Evolutionary conservation across 92 coral and sea anemone species (phyloP), one percentile per base, ranked within the genome.

Genomic region (Parazoanthus swiftii): DNA sequence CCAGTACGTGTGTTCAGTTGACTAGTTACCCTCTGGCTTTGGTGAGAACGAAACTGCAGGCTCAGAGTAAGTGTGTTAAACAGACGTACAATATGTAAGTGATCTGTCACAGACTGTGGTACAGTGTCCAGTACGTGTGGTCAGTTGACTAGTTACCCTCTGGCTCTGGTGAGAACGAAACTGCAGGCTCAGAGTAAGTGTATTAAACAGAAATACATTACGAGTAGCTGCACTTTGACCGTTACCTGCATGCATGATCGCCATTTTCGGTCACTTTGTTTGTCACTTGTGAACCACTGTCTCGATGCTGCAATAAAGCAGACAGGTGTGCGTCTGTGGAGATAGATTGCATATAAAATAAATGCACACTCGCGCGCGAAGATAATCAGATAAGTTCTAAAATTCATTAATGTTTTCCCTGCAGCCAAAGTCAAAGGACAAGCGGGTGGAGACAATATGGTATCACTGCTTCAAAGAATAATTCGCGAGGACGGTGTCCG

Each of bases 1-100:
- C 99, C 26, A 97, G 99, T 86, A 97, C 99, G 8, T 97, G 99
- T 89, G 99, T 98, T 75, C 99, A 97, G 87, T 86, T 97, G 29
- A 98, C 99, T 20, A 97, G 99, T 58, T 97, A 97, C 73, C 99
- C 99, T 4, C 86, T 97, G 39, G 94, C 99, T 59, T 88, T 97
- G 78, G 96, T 97, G 13, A 95, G 99, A 80, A 97, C 99, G 14
- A 97, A 92, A 76, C 91, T 97, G 85, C 98, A 94, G 91, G 98
- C 96, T 42, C 98, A 96, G 92, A 92, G 98, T 95, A 84, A 86
- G 88, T 89, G 23, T 74, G 15, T 74, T 36, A 35, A 5, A 63
- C 23, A 43, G 14, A 9, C 39, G 37, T 16, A 26, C 39, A 33
- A 33, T 33, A 33, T 9, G 43, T 72, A 15, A 48, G 51, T 6